A percentile compares a stretch with the other conserved stretches of the same genome.
Conservation (phyloP, 2,797 vertebrate genomes). For the Anas bahamensis region DNA sequence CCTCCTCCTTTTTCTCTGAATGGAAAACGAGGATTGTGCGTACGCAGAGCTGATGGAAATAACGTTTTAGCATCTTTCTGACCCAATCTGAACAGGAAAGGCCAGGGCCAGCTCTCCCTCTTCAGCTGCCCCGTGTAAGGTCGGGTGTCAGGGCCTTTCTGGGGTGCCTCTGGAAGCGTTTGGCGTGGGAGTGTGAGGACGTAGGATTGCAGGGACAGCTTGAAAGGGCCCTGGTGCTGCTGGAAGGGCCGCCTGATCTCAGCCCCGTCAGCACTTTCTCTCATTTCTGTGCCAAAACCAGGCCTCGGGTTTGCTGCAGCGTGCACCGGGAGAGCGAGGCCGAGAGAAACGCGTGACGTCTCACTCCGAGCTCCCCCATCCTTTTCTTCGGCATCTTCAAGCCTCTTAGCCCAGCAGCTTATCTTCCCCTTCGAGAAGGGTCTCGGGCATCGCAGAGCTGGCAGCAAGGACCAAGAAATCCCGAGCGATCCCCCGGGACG, state of each 20-base stretch:
- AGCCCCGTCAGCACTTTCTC: slow-evolving; percentile 59
- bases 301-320: not conserved
- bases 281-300: slow-evolving; percentile 70
- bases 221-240: not conserved
- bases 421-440: not conserved
- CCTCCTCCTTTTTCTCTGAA: not conserved
- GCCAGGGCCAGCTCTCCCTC: not conserved
- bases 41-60: not conserved
- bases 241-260: not conserved
- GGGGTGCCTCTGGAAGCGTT: not conserved
- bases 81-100: not conserved
- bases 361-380: not conserved
- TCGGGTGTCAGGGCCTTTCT: not conserved
- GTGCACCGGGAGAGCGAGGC: not conserved
- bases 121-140: not conserved
- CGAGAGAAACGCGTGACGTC: not conserved
- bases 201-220: not conserved
- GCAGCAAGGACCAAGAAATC: not conserved
- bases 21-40: not conserved
- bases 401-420: not conserved
- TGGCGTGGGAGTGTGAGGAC: not conserved
- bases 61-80: not conserved
- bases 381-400: not conserved
- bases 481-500: not conserved
- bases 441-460: not conserved